A percentile compares a stretch with the other conserved stretches of the same genome.
phyloP scores from a whole-genome alignment of 2,797 vertebrate species.

The Intellagama lesueurii region DNA sequence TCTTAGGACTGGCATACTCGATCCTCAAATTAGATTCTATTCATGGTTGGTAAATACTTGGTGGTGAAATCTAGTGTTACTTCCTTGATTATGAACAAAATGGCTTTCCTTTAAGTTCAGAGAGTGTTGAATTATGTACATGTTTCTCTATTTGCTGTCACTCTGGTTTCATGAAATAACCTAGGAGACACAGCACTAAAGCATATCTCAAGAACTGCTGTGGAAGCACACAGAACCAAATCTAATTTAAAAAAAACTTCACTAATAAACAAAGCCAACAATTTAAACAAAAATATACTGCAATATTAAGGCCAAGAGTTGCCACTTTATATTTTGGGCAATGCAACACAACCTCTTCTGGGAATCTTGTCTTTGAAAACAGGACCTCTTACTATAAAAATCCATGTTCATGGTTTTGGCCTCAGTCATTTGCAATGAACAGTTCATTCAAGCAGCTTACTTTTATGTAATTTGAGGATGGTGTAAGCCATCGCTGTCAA shows the following conservation, averaged over 20 bases:
- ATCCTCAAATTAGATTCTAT: neutral
- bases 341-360: neutral
- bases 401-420: neutral
- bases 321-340: neutral
- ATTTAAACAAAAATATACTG: neutral
- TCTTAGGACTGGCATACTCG: no score
- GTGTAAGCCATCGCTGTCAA: conserved; percentile 87
- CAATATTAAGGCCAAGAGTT: neutral
- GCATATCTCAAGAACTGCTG: neutral
- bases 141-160: neutral
- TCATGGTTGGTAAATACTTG: neutral
- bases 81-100: neutral
- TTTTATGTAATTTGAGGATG: conserved; percentile 88
- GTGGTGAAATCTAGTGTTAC: neutral
- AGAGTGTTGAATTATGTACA: neutral
- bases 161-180: neutral
- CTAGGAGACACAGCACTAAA: neutral
- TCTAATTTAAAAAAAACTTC: neutral
- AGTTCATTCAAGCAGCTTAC: conserved; percentile 76
- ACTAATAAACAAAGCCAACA: neutral
- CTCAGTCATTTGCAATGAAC: neutral
- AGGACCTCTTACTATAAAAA: neutral
- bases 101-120: neutral
- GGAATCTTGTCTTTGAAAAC: neutral
- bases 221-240: neutral